Conservation (phyloP, 2,888 invertebrate genomes). For the Agriopis aurantiaria region DNA sequence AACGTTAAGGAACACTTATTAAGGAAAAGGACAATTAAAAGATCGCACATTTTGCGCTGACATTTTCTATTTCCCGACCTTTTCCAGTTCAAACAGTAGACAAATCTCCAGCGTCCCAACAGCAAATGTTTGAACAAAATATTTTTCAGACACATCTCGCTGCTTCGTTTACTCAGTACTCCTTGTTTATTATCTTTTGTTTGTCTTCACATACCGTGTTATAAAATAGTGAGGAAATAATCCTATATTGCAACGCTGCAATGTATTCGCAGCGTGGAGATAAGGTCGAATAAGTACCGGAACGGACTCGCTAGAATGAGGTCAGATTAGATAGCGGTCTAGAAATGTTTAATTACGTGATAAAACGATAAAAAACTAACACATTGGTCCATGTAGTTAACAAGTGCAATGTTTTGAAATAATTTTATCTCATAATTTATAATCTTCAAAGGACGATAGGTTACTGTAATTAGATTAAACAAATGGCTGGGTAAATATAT, state of each 20-base stretch:
- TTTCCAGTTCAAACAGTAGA: slow-evolving; percentile 41
- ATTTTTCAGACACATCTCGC: slow-evolving; percentile 39
- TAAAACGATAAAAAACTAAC: slow-evolving; percentile 33
- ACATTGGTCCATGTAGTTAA: slow-evolving; percentile 4
- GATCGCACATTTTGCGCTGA: slow-evolving; percentile 27
- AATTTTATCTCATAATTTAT: slow-evolving; percentile 22
- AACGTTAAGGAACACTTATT: slow-evolving; percentile 13
- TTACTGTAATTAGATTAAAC: slow-evolving; percentile 27
- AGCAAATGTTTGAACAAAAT: slow-evolving; percentile 43
- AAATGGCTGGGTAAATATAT: slow-evolving; percentile 2
- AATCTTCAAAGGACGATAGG: slow-evolving; percentile 15
- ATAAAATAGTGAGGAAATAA: slow-evolving; percentile 42
- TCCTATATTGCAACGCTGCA: slow-evolving; percentile 40
- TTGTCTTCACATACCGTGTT: slow-evolving; percentile 41
- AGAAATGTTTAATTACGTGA: slow-evolving; percentile 49
- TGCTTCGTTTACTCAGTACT: slow-evolving; percentile 39
- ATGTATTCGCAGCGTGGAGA: slow-evolving; percentile 53
- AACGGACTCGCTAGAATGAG: slow-evolving; percentile 47
- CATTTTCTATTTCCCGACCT: slow-evolving; percentile 38
- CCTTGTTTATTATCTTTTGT: slow-evolving; percentile 45
- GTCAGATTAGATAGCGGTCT: slow-evolving; percentile 51
- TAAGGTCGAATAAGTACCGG: slow-evolving; percentile 57
- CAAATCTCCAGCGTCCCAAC: slow-evolving; percentile 37
- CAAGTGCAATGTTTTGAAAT: slow-evolving; percentile 29
- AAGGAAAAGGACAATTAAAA: slow-evolving; percentile 32